Conservation (phyloP, 2,888 invertebrate genomes). For the Sinopyrophorus schimmeli region DNA sequence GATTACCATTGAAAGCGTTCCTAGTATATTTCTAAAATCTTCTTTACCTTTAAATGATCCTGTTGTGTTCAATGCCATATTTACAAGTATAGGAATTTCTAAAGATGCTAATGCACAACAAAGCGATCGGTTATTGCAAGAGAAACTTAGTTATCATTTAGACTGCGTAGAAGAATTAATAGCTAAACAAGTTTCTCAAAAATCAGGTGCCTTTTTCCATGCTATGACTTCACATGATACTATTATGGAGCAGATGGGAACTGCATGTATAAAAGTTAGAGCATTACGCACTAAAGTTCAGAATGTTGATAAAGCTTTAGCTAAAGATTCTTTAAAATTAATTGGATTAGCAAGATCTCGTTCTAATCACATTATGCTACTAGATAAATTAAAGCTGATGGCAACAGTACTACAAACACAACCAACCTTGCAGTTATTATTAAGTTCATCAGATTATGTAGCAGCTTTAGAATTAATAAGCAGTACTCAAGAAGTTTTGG, state of each 20-base stretch:
- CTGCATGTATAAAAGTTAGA: conserved; percentile 77
- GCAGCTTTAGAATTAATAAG: conserved; percentile 95
- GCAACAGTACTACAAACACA: conserved; percentile 97
- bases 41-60: conserved; percentile 78
- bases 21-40: conserved; percentile 81
- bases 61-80: conserved; percentile 82
- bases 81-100: conserved; percentile 64
- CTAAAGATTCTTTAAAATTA: conserved; percentile 78
- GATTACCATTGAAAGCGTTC: conserved; percentile 70
- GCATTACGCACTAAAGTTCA: conserved; percentile 74
- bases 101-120: conserved; percentile 50
- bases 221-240: conserved; percentile 98
- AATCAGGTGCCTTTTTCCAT: conserved; percentile 96
- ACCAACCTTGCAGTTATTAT: conserved; percentile 90
- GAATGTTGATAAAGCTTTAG: conserved; percentile 76
- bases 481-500: conserved; percentile 92
- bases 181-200: conserved; percentile 89
- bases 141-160: conserved; percentile 90
- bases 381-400: conserved; percentile 85
- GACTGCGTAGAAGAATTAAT: conserved; percentile 95
- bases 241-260: conserved; percentile 91
- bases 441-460: conserved; percentile 96
- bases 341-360: conserved; percentile 70
- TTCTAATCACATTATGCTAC: conserved; percentile 66
- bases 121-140: conserved; percentile 74